Base-by-base conservation (phyloP, 1,140 invertebrate genomes). In the Nephila pilipes region DNA sequence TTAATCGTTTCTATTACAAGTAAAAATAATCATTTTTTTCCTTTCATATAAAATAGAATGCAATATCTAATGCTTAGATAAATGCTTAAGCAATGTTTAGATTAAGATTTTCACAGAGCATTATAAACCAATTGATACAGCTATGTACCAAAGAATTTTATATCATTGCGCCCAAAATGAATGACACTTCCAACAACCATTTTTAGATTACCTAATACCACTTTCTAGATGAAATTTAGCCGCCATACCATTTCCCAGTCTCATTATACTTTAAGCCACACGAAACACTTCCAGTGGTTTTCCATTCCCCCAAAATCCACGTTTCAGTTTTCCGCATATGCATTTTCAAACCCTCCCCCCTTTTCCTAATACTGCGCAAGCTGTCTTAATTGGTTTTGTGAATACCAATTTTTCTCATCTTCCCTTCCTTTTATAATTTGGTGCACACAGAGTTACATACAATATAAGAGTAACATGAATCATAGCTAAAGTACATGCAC, bases 381-480 rank as follows among this genome's bases (percentile, higher is more conserved):
- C 36, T 12, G 38, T 83, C 25, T 83, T 83, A 83, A 83, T 83
- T 83, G 54, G 81, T 83, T 83, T 83, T 54, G 81, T n/a, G 38
- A 75, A 75, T 32, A 75, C 81, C n/a, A 83, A 83, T 83, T 83
- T 55, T 55, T 54, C 54, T 46, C 81, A 38, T 57, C 38, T 25
- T 25, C 80, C 81, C 81, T 55, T 83, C 81, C 81, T 57, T 57
- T 57, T 22, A 29, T 57, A 57, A 83, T 54, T 57, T 83, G 22
- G 81, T 29, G 81, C 38, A 83, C 81, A 83, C 38, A 57, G 69
- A 22, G 54, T 83, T 83, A 65, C 63, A 10, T 22, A n/a, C 63
- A 65, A 65, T 65, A 65, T 65, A 29, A 75, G 69, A 32, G 81
- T 16, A 18, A 46, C 81, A 83, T 83, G 81, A 83, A 83, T 83